Evolutionary conservation across 2,888 invertebrate species (phyloP), one percentile per base, ranked within the genome.

Genomic region (Drosophila austrosaltans): DNA sequence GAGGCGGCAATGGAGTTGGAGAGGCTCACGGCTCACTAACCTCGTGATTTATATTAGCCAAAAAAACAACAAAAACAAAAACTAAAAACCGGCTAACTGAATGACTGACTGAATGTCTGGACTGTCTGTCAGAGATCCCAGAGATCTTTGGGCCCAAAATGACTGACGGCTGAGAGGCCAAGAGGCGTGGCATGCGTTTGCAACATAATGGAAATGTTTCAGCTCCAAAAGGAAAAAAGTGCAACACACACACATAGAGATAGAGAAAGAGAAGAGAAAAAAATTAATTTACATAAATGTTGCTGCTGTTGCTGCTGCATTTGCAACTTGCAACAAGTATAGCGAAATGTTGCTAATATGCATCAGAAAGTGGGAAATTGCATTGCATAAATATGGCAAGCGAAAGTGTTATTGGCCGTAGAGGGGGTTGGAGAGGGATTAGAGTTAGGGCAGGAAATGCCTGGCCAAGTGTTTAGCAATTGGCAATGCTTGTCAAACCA

Each of bases 301-400:
- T 67, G 68, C 57, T 72, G 74, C 68, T 72, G 61, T 28, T 36
- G 36, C 36, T 40, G 40, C 71, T 74, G 82, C 89, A 85, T 87
- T 89, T 89, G 89, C 89, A 89, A 87, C 87, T 89, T 87, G 89
- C 87, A 87, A 84, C 66, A 88, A 87, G 79, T 78, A 75, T 83
- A 59, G 44, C 62, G 53, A 83, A 83, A 83, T 72, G 63, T 61
- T 53, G 61, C 57, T 61, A 63, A 22, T 48, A 44, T 63, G 20
- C 28, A 66, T 16, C 16, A 0, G 58, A 53, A 36, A 28, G 32
- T 36, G 61, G 8, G 48, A 20, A 54, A 39, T 48, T 56, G 56
- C 44, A 36, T 16, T 40, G 28, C 32, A 58, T 48, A 44, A 68
- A 63, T 48, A 48, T 48, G 48, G 48, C 48, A 48, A 48, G 48